These are phyloP conservation scores for Lepus europaeus DNA, from an alignment of 2,113 vertebrate species.

Conservation along the genomic window DNA sequence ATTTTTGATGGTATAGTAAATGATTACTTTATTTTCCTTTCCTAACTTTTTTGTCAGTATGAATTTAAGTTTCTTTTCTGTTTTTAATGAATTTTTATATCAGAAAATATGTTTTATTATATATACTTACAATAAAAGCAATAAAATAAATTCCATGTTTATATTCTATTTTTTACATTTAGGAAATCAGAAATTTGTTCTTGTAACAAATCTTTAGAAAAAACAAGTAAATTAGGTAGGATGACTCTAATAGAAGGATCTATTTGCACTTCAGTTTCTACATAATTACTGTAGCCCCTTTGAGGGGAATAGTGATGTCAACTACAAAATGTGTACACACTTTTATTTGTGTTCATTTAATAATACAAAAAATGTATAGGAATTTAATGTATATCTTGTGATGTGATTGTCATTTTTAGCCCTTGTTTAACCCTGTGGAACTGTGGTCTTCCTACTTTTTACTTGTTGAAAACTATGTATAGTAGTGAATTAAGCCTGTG, in stretches of 20 bases:
- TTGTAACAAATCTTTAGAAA: background rate
- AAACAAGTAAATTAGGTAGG: background rate
- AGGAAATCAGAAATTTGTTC: background rate
- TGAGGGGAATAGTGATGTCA: background rate
- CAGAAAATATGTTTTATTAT: background rate
- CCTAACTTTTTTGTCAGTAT: background rate
- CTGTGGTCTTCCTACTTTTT: too few species aligned
- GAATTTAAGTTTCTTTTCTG: background rate
- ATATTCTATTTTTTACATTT: background rate
- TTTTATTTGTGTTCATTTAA: too few species aligned
- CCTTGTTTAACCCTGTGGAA: too few species aligned
- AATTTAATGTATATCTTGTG: too few species aligned
- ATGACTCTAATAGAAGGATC: background rate
- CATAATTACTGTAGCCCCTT: background rate
- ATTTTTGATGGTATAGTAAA: background rate
- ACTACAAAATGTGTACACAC: background rate
- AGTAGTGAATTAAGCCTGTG: too few species aligned
- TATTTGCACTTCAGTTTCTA: background rate
- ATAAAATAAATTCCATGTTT: background rate
- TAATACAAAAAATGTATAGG: too few species aligned
- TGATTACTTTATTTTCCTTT: background rate
- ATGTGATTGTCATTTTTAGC: too few species aligned
- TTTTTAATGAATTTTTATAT: background rate
- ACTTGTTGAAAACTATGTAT: too few species aligned
- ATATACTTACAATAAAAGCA: background rate